A percentile compares a stretch with the other conserved stretches of the same genome.
Conservation (phyloP, 1,140 invertebrate species). For the Mya arenaria region DNA sequence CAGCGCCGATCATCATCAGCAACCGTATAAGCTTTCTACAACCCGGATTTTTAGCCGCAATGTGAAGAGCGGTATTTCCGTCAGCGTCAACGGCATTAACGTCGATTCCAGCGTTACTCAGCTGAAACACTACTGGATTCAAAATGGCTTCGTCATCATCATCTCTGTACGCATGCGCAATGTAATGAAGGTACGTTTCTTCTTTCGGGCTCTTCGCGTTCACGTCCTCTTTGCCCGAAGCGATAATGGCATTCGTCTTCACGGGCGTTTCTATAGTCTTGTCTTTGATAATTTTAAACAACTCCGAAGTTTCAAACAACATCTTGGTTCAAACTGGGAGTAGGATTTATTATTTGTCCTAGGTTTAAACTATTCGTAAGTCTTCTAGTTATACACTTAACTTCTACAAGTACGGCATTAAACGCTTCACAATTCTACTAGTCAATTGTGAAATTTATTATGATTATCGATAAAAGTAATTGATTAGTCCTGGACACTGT, state of each 20-base stretch:
- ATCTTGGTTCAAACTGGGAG: no score
- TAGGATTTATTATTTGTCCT: neutral
- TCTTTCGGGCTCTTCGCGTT: neutral
- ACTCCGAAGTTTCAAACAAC: conserved; percentile 20
- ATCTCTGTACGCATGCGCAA: neutral
- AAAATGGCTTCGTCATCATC: conserved; percentile 22
- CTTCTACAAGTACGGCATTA: no score
- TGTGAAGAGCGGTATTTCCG: conserved; percentile 38
- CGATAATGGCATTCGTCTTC: conserved; percentile 12
- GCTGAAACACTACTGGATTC: conserved; percentile 34
- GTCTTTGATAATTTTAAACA: conserved; percentile 23
- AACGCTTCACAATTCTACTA: no score
- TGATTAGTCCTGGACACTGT: no score
- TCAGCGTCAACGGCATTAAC: neutral
- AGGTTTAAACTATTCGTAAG: no score
- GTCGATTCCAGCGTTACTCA: conserved; percentile 34
- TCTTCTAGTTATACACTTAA: no score
- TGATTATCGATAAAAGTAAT: no score
- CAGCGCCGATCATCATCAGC: conserved; percentile 24
- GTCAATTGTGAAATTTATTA: no score
- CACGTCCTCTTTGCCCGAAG: neutral
- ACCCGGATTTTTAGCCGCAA: neutral
- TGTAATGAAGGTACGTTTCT: conserved; percentile 28
- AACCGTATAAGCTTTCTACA: neutral
- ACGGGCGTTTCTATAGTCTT: conserved; percentile 29